Evolutionary conservation across 2,888 invertebrate genomes (phyloP).

Genomic region (Heteromyza rotundicornis): DNA sequence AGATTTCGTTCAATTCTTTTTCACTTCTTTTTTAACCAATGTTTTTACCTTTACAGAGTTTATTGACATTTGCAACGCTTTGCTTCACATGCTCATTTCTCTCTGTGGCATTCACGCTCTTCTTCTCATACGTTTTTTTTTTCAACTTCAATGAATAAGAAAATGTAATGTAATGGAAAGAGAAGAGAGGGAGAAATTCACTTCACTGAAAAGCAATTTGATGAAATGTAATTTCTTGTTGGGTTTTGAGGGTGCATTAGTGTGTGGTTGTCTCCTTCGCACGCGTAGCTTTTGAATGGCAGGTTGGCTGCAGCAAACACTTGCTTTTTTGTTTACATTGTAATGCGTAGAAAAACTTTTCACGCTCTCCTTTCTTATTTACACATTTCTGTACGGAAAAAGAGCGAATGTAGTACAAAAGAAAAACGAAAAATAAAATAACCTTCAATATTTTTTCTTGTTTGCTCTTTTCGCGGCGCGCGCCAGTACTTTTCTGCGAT

Average conservation of each 20-base stretch:
- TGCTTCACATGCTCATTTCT: constrained; percentile 49
- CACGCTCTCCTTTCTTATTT: constrained; percentile 5
- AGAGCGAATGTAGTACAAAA: constrained; percentile 5
- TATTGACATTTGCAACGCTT: constrained; percentile 53
- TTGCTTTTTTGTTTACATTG: constrained; percentile 38
- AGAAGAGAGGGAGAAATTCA: too few relatives aligned
- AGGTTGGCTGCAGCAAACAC: constrained; percentile 16
- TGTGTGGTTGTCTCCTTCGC: not conserved
- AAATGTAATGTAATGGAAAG: too few relatives aligned
- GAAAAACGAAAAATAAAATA: constrained; percentile 33
- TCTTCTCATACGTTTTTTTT: not conserved
- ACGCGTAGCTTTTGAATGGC: not conserved
- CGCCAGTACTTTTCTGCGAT: constrained; percentile 18
- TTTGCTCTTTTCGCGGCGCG: constrained; percentile 15
- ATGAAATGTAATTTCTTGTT: not conserved
- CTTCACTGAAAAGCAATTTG: too few relatives aligned
- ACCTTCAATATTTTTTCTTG: constrained; percentile 34
- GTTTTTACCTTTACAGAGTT: constrained; percentile 55
- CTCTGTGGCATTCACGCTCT: constrained; percentile 17
- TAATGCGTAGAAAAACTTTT: not conserved
- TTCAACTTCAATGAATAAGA: not conserved
- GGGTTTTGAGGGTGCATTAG: not conserved
- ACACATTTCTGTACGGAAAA: not conserved
- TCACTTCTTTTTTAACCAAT: not conserved
- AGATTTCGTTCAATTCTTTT: not conserved